These are phyloP conservation scores for Matsumurasca onukii DNA, from an alignment of 1,140 invertebrate genomes.

Conservation along the genomic window DNA sequence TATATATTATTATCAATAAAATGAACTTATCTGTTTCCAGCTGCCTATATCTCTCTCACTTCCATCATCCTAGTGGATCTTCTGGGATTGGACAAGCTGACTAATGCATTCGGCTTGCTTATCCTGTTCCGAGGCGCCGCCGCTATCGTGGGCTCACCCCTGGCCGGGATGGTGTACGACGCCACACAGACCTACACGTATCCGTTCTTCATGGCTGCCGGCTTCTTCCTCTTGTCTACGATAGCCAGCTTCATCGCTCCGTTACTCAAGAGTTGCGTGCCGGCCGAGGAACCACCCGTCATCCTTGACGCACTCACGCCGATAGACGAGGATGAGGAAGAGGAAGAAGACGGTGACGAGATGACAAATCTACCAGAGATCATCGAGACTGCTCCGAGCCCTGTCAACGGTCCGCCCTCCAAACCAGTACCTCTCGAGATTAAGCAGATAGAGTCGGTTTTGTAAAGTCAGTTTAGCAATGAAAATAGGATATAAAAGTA, in stretches of 20 bases:
- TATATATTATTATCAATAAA: too few relatives aligned
- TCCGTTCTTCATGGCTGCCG: slow-evolving; percentile 90
- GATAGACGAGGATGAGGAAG: slow-evolving; percentile 73
- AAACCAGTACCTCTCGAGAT: slow-evolving; percentile 53
- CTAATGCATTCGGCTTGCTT: slow-evolving; percentile 94
- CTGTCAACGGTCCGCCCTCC: slow-evolving; percentile 44
- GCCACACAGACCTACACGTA: slow-evolving; percentile 80
- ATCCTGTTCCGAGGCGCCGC: slow-evolving; percentile 93
- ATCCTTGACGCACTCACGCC: slow-evolving; percentile 71
- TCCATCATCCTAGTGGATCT: slow-evolving; percentile 97
- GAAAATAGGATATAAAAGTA: not conserved
- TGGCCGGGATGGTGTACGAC: slow-evolving; percentile 87
- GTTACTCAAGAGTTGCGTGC: slow-evolving; percentile 63
- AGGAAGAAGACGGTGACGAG: slow-evolving; percentile 65
- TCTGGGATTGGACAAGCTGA: slow-evolving; percentile 91
- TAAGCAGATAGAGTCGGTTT: slow-evolving; percentile 65
- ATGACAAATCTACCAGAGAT: slow-evolving; percentile 66
- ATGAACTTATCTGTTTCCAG: too few relatives aligned
- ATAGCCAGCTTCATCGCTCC: slow-evolving; percentile 83
- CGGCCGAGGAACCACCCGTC: slow-evolving; percentile 54
- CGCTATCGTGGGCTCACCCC: slow-evolving; percentile 79
- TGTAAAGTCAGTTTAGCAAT: slow-evolving; percentile 48
- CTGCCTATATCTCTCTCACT: slow-evolving; percentile 95
- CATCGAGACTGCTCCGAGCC: slow-evolving; percentile 62
- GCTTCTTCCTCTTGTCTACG: slow-evolving; percentile 82